Evolutionary conservation across 2,797 vertebrate genomes (phyloP).

Genomic region (Pseudochaenichthys georgianus): DNA sequence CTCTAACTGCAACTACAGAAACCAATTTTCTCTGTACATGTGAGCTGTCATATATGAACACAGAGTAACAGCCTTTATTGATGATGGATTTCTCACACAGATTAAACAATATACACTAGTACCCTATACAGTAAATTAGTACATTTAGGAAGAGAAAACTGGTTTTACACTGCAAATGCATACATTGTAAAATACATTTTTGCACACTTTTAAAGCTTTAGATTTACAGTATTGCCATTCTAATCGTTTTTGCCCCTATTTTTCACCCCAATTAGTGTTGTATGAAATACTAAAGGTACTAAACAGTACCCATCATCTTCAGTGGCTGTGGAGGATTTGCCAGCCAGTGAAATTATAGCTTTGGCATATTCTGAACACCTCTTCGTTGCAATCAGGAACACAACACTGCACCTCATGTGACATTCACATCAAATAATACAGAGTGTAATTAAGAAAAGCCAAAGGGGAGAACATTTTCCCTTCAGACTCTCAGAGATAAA

Average conservation of each 20-base stretch:
- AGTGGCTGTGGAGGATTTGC: neutral
- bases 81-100: neutral
- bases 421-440: neutral
- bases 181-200: too few species aligned
- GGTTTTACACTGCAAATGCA: too few species aligned
- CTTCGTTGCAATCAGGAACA: neutral
- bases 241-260: too few species aligned
- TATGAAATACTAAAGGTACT: neutral
- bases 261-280: neutral
- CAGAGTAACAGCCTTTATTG: neutral
- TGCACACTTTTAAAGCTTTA: too few species aligned
- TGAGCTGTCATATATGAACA: neutral
- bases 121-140: too few species aligned
- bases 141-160: too few species aligned
- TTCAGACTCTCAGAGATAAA: neutral
- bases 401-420: neutral
- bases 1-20: neutral
- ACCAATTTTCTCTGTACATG: too few species aligned
- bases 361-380: neutral
- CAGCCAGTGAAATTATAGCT: neutral
- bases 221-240: too few species aligned
- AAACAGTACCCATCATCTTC: neutral
- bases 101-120: neutral
- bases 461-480: neutral
- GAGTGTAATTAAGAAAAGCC: neutral